phyloP scores from a whole-genome alignment of 2,888 invertebrate genomes.

The Atrina japonica region DNA sequence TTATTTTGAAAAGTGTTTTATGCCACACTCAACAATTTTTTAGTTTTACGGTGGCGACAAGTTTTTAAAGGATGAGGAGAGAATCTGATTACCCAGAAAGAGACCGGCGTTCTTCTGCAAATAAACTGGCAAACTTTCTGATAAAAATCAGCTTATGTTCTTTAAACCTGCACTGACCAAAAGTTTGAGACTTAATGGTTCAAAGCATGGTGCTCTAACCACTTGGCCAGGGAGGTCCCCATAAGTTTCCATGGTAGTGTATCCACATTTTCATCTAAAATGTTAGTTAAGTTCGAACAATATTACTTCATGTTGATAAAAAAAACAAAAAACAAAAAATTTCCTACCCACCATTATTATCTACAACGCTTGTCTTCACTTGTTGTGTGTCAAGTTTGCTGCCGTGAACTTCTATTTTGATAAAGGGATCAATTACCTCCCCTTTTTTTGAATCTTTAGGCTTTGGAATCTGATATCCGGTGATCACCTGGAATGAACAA shows the following conservation, averaged over 20 bases:
- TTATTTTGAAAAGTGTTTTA: no score
- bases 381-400: slow-evolving; percentile 81
- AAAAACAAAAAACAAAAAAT: no score
- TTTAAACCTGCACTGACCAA: neutral
- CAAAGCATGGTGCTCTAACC: no score
- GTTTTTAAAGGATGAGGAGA: no score
- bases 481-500: slow-evolving; percentile 82
- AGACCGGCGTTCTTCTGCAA: no score
- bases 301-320: neutral
- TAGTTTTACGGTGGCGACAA: no score
- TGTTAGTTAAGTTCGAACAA: neutral
- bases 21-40: no score
- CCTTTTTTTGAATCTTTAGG: slow-evolving; percentile 80
- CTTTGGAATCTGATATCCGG: slow-evolving; percentile 84
- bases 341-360: slow-evolving; percentile 83
- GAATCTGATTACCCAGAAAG: no score
- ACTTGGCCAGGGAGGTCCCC: no score
- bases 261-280: neutral
- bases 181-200: no score
- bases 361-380: slow-evolving; percentile 81
- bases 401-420: slow-evolving; percentile 82
- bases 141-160: no score
- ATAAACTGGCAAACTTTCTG: no score
- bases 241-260: slow-evolving; percentile 71
- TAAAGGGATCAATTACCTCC: slow-evolving; percentile 83